A percentile compares a stretch with the other conserved stretches of the same genome.
Evolutionary conservation across 2,113 vertebrate species (phyloP).

Genomic region (Chunga burmeisteri): DNA sequence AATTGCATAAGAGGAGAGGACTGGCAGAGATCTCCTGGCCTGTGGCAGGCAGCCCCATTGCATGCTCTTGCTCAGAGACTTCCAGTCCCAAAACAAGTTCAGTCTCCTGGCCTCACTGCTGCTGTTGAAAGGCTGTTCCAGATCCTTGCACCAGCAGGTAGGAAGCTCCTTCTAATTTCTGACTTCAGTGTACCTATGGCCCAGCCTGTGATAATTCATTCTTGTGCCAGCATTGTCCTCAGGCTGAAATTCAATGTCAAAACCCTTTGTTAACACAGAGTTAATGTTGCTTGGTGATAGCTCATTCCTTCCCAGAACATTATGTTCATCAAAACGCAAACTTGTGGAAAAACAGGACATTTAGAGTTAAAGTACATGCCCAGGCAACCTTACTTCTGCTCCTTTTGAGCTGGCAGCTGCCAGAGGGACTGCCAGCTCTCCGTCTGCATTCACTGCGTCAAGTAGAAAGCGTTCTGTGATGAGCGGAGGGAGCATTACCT

Average conservation of each 20-base stretch:
- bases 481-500: not conserved
- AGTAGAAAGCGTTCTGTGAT: not conserved
- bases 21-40: not conserved
- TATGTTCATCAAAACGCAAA: conserved; percentile 45
- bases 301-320: conserved; percentile 45
- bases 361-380: conserved; percentile 48
- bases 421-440: conserved; percentile 21
- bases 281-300: conserved; percentile 65
- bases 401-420: conserved; percentile 30
- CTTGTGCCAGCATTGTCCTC: conserved; percentile 32
- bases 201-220: conserved; percentile 13
- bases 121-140: not conserved
- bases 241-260: conserved; percentile 58
- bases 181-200: not conserved
- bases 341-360: conserved; percentile 53
- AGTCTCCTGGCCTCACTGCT: not conserved
- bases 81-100: not conserved
- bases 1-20: not conserved
- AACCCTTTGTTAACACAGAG: conserved; percentile 61
- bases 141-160: not conserved
- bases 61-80: not conserved
- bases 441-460: not conserved
- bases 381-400: conserved; percentile 1
- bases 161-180: conserved; percentile 15
- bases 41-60: not conserved